phyloP scores from a whole-genome alignment of 2,888 invertebrate species.

The Dinocampus coccinellae region DNA sequence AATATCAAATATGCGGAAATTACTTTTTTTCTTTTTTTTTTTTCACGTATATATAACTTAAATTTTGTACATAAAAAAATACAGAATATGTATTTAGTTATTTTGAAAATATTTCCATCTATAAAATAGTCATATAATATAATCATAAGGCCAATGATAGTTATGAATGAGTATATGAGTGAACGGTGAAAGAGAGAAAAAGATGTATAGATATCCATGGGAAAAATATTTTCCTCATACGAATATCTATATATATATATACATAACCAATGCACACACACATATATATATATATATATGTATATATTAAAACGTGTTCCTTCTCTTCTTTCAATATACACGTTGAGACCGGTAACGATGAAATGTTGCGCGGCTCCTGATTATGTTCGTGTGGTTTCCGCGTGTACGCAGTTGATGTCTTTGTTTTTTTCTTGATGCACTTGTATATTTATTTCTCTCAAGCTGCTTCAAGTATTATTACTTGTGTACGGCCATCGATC shows the following conservation, averaged over 20 bases:
- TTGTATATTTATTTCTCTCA: not conserved
- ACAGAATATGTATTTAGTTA: not conserved
- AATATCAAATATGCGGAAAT: slow-evolving; percentile 8
- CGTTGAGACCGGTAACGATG: not conserved
- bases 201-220: not conserved
- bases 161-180: not conserved
- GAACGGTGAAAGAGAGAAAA: not conserved
- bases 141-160: not conserved
- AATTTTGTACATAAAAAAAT: too few species aligned
- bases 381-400: not conserved
- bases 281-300: not conserved
- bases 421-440: not conserved
- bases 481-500: not conserved
- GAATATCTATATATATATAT: not conserved
- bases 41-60: too few species aligned
- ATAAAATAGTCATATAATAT: not conserved
- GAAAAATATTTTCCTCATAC: not conserved
- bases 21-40: too few species aligned
- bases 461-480: not conserved
- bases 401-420: not conserved
- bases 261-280: not conserved
- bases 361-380: not conserved
- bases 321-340: not conserved
- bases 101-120: not conserved
- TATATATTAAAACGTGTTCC: not conserved